These are phyloP conservation scores for Salmo trutta DNA, from an alignment of 2,797 vertebrate species.

Conservation along the genomic window DNA sequence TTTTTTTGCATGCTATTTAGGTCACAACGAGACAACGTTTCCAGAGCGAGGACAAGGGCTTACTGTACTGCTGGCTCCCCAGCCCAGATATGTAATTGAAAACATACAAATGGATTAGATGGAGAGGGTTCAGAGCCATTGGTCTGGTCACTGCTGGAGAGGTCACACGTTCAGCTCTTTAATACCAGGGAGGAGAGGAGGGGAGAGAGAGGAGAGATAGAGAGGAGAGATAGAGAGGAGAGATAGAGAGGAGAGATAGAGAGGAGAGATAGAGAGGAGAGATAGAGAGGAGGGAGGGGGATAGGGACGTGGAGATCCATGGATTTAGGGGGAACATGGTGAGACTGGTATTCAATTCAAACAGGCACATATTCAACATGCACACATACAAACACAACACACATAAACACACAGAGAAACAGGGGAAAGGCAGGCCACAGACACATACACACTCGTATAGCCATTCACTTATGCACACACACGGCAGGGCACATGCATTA, in stretches of 20 bases:
- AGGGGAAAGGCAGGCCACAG: background rate
- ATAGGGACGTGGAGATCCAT: constrained; percentile 12
- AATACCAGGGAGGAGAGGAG: constrained; percentile 31
- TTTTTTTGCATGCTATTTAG: constrained; percentile 73
- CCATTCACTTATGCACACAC: background rate
- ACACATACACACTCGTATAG: background rate
- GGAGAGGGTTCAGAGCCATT: constrained; percentile 63
- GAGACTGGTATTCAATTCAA: constrained; percentile 58
- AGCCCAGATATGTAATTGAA: constrained; percentile 66
- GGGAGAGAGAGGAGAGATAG: background rate
- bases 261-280: constrained; percentile 27
- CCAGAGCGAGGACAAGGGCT: constrained; percentile 57
- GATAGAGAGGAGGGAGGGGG: constrained; percentile 25
- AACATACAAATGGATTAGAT: constrained; percentile 77
- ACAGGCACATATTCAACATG: constrained; percentile 38
- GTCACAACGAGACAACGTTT: constrained; percentile 63
- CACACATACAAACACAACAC: constrained; percentile 30
- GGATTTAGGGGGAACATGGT: constrained; percentile 60
- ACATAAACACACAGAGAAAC: background rate
- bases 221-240: too few relatives aligned
- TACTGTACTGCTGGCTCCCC: constrained; percentile 60
- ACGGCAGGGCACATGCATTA: background rate
- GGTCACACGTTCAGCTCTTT: constrained; percentile 48
- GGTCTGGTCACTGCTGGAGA: constrained; percentile 40
- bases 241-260: background rate